Percentiles rank a stretch among this genome's conserved stretches.
phyloP scores from a whole-genome alignment of 1,140 invertebrate genomes.

The Episyrphus balteatus region DNA sequence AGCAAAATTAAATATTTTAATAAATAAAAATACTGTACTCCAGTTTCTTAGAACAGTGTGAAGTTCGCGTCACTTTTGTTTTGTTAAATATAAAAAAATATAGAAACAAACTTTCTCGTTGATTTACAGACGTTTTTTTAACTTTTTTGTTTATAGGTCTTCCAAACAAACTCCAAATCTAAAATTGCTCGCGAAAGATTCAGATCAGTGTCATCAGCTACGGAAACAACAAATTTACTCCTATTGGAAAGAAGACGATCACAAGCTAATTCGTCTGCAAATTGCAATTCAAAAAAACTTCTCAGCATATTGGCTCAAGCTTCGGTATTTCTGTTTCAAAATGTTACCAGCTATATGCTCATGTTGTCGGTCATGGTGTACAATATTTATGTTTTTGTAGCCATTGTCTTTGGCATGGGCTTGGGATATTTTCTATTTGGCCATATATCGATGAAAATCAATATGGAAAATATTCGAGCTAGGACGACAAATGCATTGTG shows the following conservation, averaged over 20 bases:
- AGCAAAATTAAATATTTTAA: no score
- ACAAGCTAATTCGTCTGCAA: not conserved
- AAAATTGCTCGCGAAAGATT: not conserved
- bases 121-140: not conserved
- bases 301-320: conserved; percentile 14
- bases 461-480: conserved; percentile 34
- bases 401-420: conserved; percentile 54
- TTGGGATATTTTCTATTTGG: conserved; percentile 53
- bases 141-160: conserved; percentile 17
- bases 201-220: not conserved
- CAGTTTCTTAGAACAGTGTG: no score
- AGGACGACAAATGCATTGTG: conserved; percentile 28
- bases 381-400: conserved; percentile 65
- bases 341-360: conserved; percentile 53
- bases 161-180: not conserved
- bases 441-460: conserved; percentile 34
- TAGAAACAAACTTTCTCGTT: no score
- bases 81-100: no score
- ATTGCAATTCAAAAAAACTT: not conserved
- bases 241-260: not conserved
- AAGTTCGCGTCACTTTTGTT: no score
- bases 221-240: not conserved
- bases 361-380: conserved; percentile 77
- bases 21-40: no score
- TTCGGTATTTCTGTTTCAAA: conserved; percentile 24